Evolutionary conservation across 2,888 invertebrate genomes (phyloP), one percentile per base, ranked within the genome.

Genomic region (Unio delphinus): DNA sequence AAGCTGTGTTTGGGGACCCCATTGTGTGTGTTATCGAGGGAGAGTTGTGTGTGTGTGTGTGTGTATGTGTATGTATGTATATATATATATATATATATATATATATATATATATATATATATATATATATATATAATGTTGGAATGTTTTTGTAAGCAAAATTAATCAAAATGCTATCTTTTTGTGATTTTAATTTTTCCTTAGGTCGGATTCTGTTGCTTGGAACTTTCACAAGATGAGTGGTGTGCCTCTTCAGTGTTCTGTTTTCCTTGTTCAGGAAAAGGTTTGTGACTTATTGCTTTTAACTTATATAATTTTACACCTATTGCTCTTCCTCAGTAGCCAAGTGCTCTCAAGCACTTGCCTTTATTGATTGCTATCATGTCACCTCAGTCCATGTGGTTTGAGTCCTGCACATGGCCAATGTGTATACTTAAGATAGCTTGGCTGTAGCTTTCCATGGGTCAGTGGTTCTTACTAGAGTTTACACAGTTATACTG

Each of bases 211-310:
- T 89, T 96, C 96, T 1, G 94, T 97, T 20, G 95, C 96, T 18
- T 97, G 97, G 96, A 97, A 97, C 90, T 96, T 96, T 8, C 97
- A 97, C 91, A 97, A 97, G 90, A 92, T 97, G 84, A 92, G 96
- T 76, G 94, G 95, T 5, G 95, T 95, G 1, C 96, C 96, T 3
- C 70, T 99, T 65, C 99, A 99, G 87, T 98, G 98, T 91, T 83
- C 84, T 34, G 79, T 76, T 7, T 77, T 87, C 64, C 70, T 86
- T 18, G 80, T 84, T 3, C 82, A 80, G 63, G 78, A 86, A 67
- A 80, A 85, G 79, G 86, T 84, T 72, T 20, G 55, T 45, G 45
- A 45, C 45, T 15, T 45, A 23, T 4, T 18, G 7, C 17, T 34
- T 62, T n/a, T 34, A 62, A n/a, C 11, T 34, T 61, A 34, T 34